These are phyloP conservation scores for Harpegnathos saltator DNA, from an alignment of 1,140 invertebrate species.

Conservation along the genomic window DNA sequence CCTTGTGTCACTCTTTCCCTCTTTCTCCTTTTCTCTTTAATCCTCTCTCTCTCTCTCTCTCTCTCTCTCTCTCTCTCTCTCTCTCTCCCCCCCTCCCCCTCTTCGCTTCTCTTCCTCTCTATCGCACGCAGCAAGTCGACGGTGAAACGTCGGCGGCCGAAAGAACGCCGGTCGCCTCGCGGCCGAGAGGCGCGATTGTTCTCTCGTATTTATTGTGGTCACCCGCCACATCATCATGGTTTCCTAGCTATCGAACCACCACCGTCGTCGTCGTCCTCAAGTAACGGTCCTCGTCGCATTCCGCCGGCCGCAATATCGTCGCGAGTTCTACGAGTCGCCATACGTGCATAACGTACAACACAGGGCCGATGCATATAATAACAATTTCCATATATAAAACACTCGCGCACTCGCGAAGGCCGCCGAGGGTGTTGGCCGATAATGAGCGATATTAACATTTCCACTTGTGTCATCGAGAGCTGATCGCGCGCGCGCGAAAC, in stretches of 20 bases:
- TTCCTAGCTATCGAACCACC: slow-evolving; percentile 76
- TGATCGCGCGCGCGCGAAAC: slow-evolving; percentile 46
- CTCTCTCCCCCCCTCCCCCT: too few relatives aligned
- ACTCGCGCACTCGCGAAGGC: slow-evolving; percentile 42
- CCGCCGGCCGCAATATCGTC: slow-evolving; percentile 58
- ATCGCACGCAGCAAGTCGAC: background rate
- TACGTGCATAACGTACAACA: slow-evolving; percentile 66
- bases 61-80: background rate
- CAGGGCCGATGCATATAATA: slow-evolving; percentile 72
- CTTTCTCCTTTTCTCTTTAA: background rate
- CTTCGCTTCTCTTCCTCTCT: background rate
- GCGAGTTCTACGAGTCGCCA: slow-evolving; percentile 67
- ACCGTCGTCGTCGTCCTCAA: slow-evolving; percentile 57
- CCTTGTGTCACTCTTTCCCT: background rate
- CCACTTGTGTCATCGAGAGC: slow-evolving; percentile 34
- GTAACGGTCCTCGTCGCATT: slow-evolving; percentile 79
- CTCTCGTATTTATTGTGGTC: slow-evolving; percentile 74
- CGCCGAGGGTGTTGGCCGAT: slow-evolving; percentile 44
- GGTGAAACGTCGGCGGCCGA: background rate
- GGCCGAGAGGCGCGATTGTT: slow-evolving; percentile 70
- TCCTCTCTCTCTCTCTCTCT: background rate
- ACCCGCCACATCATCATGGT: slow-evolving; percentile 76
- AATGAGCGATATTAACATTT: slow-evolving; percentile 73
- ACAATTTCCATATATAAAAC: slow-evolving; percentile 75
- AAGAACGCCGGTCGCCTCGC: too few relatives aligned